A percentile compares a stretch with the other conserved stretches of the same genome.
Conservation (phyloP, 23 tunicate genomes). For the Ascidia mentula region DNA sequence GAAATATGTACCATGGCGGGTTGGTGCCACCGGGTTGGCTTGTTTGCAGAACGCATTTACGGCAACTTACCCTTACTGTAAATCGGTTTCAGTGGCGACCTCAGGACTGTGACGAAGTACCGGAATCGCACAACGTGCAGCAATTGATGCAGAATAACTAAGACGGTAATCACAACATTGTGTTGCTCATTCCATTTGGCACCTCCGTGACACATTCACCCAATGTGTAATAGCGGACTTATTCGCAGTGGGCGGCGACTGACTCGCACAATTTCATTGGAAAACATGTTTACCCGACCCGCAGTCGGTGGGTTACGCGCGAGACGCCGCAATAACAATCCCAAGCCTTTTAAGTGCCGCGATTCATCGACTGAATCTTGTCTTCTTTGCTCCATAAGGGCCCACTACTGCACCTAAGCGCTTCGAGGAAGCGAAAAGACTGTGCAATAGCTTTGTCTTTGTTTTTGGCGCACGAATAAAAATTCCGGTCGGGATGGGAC, state of each 20-base stretch:
- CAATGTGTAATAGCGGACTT: background rate
- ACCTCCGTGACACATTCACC: background rate
- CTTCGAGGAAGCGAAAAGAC: background rate
- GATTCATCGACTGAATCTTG: background rate
- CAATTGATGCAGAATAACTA: no score
- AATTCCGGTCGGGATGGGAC: background rate
- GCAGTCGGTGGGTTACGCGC: background rate
- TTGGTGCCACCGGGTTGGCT: background rate
- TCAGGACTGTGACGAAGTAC: no score
- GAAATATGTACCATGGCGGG: background rate
- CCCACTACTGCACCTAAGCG: slow-evolving; percentile 6
- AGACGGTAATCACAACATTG: background rate
- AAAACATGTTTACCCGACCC: background rate
- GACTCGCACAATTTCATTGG: background rate
- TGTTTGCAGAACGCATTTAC: background rate
- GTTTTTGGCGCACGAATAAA: background rate
- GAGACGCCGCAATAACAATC: background rate
- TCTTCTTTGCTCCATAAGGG: background rate
- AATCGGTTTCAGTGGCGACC: no score
- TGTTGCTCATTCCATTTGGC: background rate
- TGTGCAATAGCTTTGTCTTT: background rate
- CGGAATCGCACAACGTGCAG: no score
- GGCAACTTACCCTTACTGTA: no score
- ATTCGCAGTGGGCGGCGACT: background rate
- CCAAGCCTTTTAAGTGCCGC: background rate